Percentiles rank a stretch among this genome's conserved stretches.
phyloP scores from a whole-genome alignment of 1,140 invertebrate genomes.

The Dinoponera quadriceps region DNA sequence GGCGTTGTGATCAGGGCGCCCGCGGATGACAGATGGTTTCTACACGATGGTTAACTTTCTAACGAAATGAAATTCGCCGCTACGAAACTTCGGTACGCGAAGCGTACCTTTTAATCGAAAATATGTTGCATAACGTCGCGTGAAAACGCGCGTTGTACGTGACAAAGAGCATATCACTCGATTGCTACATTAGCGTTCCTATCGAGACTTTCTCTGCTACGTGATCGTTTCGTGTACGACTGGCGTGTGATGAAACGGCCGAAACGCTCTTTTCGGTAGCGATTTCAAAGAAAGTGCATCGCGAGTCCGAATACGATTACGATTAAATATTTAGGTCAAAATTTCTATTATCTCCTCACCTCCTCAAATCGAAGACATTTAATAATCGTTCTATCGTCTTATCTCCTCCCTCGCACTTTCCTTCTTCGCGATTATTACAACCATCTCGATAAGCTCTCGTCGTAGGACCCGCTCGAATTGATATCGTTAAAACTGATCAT shows the following conservation, averaged over 20 bases:
- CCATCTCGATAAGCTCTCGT: neutral
- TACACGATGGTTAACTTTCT: too few relatives aligned
- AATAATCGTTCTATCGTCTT: neutral
- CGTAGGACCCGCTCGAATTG: neutral
- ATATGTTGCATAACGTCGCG: neutral
- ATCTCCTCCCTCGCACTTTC: neutral
- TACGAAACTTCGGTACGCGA: too few relatives aligned
- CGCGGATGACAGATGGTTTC: too few relatives aligned
- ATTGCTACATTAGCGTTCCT: slow-evolving; percentile 16
- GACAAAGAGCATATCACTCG: neutral
- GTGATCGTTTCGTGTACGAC: slow-evolving; percentile 18
- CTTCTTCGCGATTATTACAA: neutral
- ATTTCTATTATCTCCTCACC: neutral
- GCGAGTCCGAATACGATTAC: too few relatives aligned
- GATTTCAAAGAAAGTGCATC: neutral
- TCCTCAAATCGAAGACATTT: neutral
- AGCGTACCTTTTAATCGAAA: too few relatives aligned
- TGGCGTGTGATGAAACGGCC: slow-evolving; percentile 11
- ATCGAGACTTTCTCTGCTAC: slow-evolving; percentile 41
- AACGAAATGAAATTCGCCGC: too few relatives aligned
- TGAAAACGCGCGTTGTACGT: slow-evolving; percentile 8
- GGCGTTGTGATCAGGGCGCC: too few relatives aligned
- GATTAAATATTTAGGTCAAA: neutral
- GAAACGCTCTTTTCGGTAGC: neutral
- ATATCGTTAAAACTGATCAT: neutral